A percentile compares a stretch with the other conserved stretches of the same genome.
Conservation (phyloP, 2,888 invertebrate species). For the Sesamia inferens region DNA sequence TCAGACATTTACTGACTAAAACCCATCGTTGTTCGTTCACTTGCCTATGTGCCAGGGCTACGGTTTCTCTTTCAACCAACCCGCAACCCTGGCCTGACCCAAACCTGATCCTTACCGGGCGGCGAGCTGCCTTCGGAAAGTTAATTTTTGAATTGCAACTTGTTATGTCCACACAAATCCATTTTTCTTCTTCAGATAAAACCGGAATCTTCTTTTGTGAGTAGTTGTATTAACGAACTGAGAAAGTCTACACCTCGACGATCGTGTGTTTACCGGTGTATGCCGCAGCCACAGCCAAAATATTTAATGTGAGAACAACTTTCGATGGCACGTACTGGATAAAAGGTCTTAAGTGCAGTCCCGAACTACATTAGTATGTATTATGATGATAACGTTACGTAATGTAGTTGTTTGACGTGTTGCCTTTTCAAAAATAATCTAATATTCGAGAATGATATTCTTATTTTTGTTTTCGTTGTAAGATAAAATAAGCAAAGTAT, state of each 20-base stretch:
- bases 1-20: too few species aligned
- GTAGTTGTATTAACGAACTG: too few species aligned
- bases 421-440: neutral
- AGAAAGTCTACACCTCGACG: neutral
- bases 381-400: neutral
- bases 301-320: neutral
- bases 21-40: too few species aligned
- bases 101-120: too few species aligned
- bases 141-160: slow-evolving; percentile 9
- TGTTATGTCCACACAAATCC: neutral
- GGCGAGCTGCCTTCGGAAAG: too few species aligned
- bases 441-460: neutral
- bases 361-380: neutral
- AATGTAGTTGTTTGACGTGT: neutral
- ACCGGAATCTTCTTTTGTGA: neutral
- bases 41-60: too few species aligned
- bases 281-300: neutral
- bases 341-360: neutral
- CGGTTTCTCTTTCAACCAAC: too few species aligned
- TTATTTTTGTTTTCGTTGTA: neutral
- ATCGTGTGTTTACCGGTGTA: neutral
- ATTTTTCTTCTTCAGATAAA: slow-evolving; percentile 5
- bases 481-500: slow-evolving; percentile 7
- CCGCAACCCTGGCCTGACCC: too few species aligned
- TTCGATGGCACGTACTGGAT: neutral